Evolutionary conservation across 1,140 invertebrate genomes (phyloP), one percentile per base, ranked within the genome.

Genomic region (Drosophila azteca): DNA sequence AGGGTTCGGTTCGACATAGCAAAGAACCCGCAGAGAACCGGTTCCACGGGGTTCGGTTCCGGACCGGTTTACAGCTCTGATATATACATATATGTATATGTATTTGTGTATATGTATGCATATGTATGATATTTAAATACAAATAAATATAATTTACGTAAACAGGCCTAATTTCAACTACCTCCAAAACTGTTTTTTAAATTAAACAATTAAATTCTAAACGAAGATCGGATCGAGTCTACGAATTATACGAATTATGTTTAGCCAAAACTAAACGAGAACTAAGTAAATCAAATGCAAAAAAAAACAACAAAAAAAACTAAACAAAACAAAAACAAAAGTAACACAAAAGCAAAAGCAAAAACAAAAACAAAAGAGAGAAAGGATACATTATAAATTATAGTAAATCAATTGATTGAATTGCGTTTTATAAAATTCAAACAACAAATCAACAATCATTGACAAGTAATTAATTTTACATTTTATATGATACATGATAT

Each of bases 161-260:
- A 68, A 69, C 77, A 79, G 77, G 71, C 77, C 77, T 79, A 79
- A 74, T 79, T 79, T 79, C 72, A 79, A 79, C 77, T 79, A 79
- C 77, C 77, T 79, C 77, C 77, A 79, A 73, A 73, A 70, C 61
- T 70, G 77, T 79, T 79, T 79, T 73, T 68, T 75, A 62, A 79
- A 79, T 74, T 68, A 45, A 71, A 64, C 52, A 70, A 77, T 73
- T 55, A 74, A 75, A 76, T 68, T 76, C 63, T 52, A 76, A 76
- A 61, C 61, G 63, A 76, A 68, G 51, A 67, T 74, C 53, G 67
- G 49, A 60, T 74, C 53, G 58, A 75, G 72, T 75, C 72, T 75
- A 35, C 11, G 31, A 35, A 35, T 35, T 35, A 35, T 35, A 76
- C 73, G 72, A 75, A 76, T 74, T 76, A 45, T 75, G 52, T 79